These are phyloP conservation scores for Amphiprion percula DNA, from an alignment of 2,113 vertebrate species.

Conservation along the genomic window DNA sequence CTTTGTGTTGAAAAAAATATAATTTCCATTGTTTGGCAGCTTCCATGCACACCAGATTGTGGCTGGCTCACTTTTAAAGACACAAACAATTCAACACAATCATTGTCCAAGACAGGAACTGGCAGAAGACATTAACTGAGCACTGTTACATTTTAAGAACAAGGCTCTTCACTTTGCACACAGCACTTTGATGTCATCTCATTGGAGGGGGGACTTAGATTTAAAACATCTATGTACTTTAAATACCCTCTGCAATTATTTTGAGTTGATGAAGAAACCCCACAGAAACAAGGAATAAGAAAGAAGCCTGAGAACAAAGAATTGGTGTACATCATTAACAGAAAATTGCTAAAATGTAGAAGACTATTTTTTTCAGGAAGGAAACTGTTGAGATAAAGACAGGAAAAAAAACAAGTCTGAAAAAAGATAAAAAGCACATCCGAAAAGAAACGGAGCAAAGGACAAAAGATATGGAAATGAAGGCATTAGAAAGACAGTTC, in stretches of 20 bases:
- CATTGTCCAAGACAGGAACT: neutral
- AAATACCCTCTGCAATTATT: slow-evolving; percentile 16
- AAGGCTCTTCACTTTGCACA: neutral
- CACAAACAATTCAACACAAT: slow-evolving; percentile 3
- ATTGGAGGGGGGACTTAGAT: neutral
- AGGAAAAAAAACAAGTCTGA: neutral
- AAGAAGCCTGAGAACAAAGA: neutral
- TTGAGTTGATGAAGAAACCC: neutral
- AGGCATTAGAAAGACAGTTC: slow-evolving; percentile 13
- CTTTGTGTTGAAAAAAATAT: slow-evolving; percentile 5
- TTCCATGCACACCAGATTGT: neutral
- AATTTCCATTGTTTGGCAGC: neutral
- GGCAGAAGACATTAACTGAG: slow-evolving; percentile 22
- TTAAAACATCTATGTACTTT: neutral
- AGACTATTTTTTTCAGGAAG: neutral
- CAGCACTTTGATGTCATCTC: neutral
- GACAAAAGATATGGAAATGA: neutral
- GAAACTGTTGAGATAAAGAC: neutral
- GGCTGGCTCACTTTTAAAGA: slow-evolving; percentile 6
- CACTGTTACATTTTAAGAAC: slow-evolving; percentile 6
- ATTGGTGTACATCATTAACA: neutral
- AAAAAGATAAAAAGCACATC: neutral
- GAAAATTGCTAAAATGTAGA: neutral
- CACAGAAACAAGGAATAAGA: neutral
- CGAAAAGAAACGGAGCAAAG: neutral